Evolutionary conservation across 64 coral and sea anemone species (phyloP), one percentile per base, ranked within the genome.

Genomic region (Porites australiensis): DNA sequence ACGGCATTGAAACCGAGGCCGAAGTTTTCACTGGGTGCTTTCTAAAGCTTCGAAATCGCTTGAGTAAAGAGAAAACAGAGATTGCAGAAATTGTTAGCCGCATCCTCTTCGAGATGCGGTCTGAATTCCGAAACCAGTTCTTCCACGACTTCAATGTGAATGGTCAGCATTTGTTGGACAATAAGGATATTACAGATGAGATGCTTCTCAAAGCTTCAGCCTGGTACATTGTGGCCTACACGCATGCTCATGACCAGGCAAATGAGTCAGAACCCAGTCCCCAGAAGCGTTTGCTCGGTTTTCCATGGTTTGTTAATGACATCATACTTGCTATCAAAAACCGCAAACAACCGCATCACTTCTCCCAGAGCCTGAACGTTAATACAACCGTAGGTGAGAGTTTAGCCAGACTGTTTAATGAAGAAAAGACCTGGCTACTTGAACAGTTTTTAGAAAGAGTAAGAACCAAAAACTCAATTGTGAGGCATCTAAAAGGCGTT

Each of bases 301-400:
- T 99, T 71, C 98, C 98, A 23, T 99, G 98, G 98, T 57, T 99
- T 58, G 77, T 99, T 19, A 95, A 96, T 86, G 98, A 99, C 88
- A 79, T 99, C 92, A 96, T 99, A 85, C 62, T 92, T 3, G 60
- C 83, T 2, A 83, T 99, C 82, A 90, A 87, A 76, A 86, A 48
- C 12, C 61, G 16, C 46, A 48, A 63, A 68, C 19, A n/a, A 22
- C 44, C 15, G 23, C 81, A 18, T 15, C 2, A 46, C 20, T 19
- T 19, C 15, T 49, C 43, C 12, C 87, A 64, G 47, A 48, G 19
- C 57, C 12, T 65, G 7, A 62, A 89, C 20, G 55, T 89, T 75
- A 63, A 62, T 0, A 37, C 87, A 51, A 46, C 55, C 7, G 72
- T 89, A 44, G 87, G 87, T 37, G 52, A 89, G 57, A 89, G 87